Conservation (phyloP, 1,140 invertebrate genomes). For the Samia ricini region DNA sequence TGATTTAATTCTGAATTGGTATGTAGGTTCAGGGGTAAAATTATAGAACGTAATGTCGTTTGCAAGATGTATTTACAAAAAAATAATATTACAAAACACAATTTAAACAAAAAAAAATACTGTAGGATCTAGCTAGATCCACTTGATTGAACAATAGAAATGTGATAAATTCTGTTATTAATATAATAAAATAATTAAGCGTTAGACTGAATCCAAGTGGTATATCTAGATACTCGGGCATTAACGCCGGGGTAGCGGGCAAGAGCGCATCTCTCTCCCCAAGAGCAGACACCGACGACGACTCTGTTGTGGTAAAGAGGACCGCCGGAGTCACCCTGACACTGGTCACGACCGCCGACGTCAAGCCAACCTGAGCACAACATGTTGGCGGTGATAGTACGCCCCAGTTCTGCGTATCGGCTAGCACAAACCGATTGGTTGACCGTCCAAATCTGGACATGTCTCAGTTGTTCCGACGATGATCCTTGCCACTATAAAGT, state of each 20-base stretch:
- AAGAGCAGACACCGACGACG: slow-evolving; percentile 1
- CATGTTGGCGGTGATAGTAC: slow-evolving; percentile 3
- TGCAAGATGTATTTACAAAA: no score
- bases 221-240: neutral
- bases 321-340: slow-evolving; percentile 8
- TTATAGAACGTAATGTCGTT: no score
- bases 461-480: neutral
- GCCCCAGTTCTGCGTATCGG: neutral
- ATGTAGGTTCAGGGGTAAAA: no score
- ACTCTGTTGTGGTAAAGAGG: neutral
- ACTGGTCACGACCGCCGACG: slow-evolving; percentile 2
- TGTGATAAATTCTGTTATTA: neutral
- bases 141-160: neutral
- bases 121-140: no score
- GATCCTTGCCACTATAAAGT: slow-evolving; percentile 2
- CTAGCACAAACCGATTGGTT: neutral
- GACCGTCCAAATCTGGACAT: neutral
- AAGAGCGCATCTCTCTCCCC: neutral
- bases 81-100: neutral
- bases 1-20: no score
- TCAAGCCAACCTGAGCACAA: neutral
- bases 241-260: neutral
- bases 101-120: no score
- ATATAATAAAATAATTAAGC: neutral
- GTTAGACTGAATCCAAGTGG: slow-evolving; percentile 6